Base-by-base conservation (phyloP, 2,113 vertebrate genomes). In the Carlito syrichta region DNA sequence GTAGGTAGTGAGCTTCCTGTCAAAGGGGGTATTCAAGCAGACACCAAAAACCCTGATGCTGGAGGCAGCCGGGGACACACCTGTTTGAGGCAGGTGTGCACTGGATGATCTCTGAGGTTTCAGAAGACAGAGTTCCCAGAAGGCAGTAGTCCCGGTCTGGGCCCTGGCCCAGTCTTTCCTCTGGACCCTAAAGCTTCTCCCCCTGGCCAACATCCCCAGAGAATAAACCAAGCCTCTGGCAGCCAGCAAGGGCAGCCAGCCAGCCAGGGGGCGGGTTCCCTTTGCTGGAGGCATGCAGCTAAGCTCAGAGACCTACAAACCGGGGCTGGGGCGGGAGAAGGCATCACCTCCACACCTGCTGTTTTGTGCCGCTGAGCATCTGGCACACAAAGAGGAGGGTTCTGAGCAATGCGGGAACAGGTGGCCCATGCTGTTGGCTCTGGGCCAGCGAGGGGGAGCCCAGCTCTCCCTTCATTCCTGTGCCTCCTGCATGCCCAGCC, bases 311-410 rank as follows among this genome's bases (percentile, higher is more conserved):
- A 66, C 56, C 27, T 30, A 48, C 74, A 58, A 50, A 50, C 52
- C 0, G 0, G 6, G 40, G 20, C 43, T 52, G 27, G n/a, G 32
- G 2, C 8, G 2, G 16, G 50, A 52, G 45, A 38, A 60, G 60
- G 2, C 20, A 12, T 38, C 6, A 0, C 68, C 17, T 79, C 69
- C 76, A 48, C 63, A 85, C 11, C 38, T 74, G 69, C 76, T n/a
- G 82, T 77, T 76, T 83, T 85, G 40, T 78, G 77, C 2, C 0
- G 13, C 22, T 3, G 14, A 68, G 54, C 10, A 35, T 52, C 83
- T 81, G 71, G 79, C 60, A 54, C 27, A 0, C 0, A 1, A 60
- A 63, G 54, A 1, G 0, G 38, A 1, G 0, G 20, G 48, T 35
- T 60, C 78, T 14, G 0, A 30, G 76, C 50, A 45, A 16, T 8